phyloP scores from a whole-genome alignment of 2,113 vertebrate species.

The Octodon degus region DNA sequence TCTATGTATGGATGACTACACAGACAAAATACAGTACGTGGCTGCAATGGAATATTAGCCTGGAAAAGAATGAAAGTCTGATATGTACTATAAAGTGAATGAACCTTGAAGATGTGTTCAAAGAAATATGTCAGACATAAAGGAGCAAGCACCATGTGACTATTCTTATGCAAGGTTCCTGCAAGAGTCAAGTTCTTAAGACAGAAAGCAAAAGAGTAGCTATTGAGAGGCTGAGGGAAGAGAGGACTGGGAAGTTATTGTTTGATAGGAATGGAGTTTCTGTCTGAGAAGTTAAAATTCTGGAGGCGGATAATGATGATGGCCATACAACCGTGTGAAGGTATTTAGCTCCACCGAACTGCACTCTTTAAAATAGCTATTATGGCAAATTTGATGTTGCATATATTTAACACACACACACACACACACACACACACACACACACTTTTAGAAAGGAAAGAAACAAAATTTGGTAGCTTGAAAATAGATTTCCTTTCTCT shows the following conservation, averaged over 20 bases:
- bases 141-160: neutral
- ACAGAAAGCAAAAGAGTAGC: neutral
- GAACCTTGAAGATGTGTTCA: neutral
- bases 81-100: fast-evolving
- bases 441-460: neutral
- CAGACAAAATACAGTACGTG: neutral
- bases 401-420: neutral
- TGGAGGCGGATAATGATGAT: neutral
- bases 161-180: neutral
- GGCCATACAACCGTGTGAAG: neutral
- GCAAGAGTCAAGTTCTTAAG: neutral
- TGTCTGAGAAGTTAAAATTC: neutral
- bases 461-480: neutral
- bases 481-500: neutral
- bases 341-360: neutral
- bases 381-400: neutral
- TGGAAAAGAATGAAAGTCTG: neutral
- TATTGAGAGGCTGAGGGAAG: neutral
- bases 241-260: neutral
- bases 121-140: neutral
- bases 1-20: neutral
- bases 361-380: neutral
- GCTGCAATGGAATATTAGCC: neutral
- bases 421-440: too few relatives aligned
- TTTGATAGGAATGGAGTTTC: neutral